Base-by-base conservation (phyloP, 2,113 vertebrate species). In the Atractosteus spatula region DNA sequence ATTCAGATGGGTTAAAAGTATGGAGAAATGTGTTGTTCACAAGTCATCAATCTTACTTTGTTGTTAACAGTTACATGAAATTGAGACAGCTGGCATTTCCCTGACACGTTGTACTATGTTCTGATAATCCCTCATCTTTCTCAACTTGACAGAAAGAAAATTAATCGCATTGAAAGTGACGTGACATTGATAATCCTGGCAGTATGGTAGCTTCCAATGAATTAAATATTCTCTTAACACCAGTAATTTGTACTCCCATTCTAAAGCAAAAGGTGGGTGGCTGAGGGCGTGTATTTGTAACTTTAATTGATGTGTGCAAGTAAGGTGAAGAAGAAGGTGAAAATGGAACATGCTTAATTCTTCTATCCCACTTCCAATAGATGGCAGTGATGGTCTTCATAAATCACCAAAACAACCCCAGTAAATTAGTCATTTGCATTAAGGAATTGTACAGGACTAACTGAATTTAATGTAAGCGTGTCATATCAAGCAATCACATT, bases 71-170 rank as follows among this genome's bases (percentile, higher is more conserved):
- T 29, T 80, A 80, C 77, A 76, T 85, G 80, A 78, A 86, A 78
- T 51, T 67, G 75, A 84, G 85, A 88, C 82, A 81, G 83, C 81
- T 85, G 86, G 85, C 87, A 84, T 89, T 87, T 89, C 77, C 83
- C 77, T 84, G 87, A 89, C 87, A 72, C 42, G 55, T 74, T 75
- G 73, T 63, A 64, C 62, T 10, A 78, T 72, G 79, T 82, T 81
- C 81, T 80, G 79, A 73, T 86, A 87, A 89, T 89, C 87, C 88
- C 86, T 88, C 83, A 89, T 89, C 87, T 87, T 81, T 74, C 75
- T 71, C 73, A 75, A 44, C 75, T 70, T 88, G 87, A 87, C 87
- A 87, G 83, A 79, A 81, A 89, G 84, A 86, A 90, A 88, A 90
- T 87, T 84, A 89, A 87, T 82, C 45, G 7, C 0, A 10, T 71